Evolutionary conservation across 2,797 vertebrate species (phyloP).

Genomic region (Crocidura indochinensis): DNA sequence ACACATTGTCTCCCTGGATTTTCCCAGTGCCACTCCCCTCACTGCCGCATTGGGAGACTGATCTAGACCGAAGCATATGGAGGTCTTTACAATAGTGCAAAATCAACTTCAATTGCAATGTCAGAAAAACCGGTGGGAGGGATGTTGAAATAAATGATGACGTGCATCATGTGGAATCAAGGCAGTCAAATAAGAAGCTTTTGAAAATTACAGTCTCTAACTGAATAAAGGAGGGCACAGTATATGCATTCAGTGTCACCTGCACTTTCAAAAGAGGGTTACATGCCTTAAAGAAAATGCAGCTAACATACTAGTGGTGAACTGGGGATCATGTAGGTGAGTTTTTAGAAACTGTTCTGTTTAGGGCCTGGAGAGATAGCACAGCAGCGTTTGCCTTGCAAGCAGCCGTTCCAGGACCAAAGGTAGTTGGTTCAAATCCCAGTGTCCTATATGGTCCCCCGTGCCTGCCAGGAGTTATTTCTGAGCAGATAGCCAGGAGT

Average conservation of each 20-base stretch:
- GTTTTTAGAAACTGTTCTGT: too few relatives aligned
- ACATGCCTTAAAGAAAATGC: neutral
- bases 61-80: neutral
- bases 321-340: too few relatives aligned
- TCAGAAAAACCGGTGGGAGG: constrained; percentile 40
- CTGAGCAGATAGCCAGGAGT: too few relatives aligned
- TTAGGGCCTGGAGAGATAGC: too few relatives aligned
- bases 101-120: constrained; percentile 45
- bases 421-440: too few relatives aligned
- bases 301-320: too few relatives aligned
- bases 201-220: constrained; percentile 47
- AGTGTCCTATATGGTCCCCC: too few relatives aligned
- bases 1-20: too few relatives aligned
- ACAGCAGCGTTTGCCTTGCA: too few relatives aligned
- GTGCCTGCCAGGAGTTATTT: too few relatives aligned
- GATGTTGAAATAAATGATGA: constrained; percentile 55
- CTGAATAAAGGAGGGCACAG: constrained; percentile 39
- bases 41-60: neutral
- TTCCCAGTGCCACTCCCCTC: too few relatives aligned
- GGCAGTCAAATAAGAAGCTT: constrained; percentile 53
- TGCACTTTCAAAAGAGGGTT: constrained; percentile 32
- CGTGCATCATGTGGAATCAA: constrained; percentile 54
- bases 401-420: too few relatives aligned
- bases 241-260: neutral
- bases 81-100: constrained; percentile 33